Conservation (phyloP, 53 echinoderm and acorn worm genomes). For the Luidia sarsii region DNA sequence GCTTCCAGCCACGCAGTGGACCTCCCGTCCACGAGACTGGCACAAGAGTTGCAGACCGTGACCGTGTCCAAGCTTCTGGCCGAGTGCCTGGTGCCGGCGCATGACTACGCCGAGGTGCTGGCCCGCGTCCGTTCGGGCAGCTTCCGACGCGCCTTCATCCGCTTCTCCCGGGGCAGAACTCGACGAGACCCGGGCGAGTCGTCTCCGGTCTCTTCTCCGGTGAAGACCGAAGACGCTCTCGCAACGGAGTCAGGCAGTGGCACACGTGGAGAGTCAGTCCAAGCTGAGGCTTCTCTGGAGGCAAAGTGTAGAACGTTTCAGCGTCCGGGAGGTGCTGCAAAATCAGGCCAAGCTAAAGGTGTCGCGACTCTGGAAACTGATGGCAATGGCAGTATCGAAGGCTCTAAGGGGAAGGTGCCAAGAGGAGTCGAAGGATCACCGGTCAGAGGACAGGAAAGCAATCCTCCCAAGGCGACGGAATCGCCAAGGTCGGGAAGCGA, state of each 20-base stretch:
- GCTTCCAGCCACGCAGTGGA: not conserved
- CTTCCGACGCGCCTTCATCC: constrained; percentile 26
- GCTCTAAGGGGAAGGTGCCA: too few species aligned
- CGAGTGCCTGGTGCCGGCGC: constrained; percentile 19
- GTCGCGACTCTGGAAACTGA: too few species aligned
- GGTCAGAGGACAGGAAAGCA: too few species aligned
- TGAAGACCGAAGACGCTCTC: not conserved
- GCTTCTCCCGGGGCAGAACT: constrained; percentile 8
- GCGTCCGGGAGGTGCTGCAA: not conserved
- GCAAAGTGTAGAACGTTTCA: not conserved
- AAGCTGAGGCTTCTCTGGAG: not conserved
- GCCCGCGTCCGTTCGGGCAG: not conserved
- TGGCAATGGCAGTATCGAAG: too few species aligned
- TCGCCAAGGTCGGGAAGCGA: too few species aligned
- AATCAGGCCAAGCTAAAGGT: too few species aligned
- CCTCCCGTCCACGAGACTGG: not conserved
- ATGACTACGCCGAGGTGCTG: not conserved
- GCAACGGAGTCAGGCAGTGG: not conserved
- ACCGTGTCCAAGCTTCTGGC: constrained; percentile 2
- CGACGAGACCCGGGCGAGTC: not conserved
- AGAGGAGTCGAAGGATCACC: too few species aligned
- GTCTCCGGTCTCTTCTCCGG: not conserved
- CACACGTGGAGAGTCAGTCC: not conserved
- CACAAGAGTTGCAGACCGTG: constrained; percentile 4
- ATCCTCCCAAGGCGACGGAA: too few species aligned